Percentiles rank a stretch among this genome's conserved stretches.
phyloP scores from a whole-genome alignment of 2,888 invertebrate species.

The Nephrotoma appendiculata region DNA sequence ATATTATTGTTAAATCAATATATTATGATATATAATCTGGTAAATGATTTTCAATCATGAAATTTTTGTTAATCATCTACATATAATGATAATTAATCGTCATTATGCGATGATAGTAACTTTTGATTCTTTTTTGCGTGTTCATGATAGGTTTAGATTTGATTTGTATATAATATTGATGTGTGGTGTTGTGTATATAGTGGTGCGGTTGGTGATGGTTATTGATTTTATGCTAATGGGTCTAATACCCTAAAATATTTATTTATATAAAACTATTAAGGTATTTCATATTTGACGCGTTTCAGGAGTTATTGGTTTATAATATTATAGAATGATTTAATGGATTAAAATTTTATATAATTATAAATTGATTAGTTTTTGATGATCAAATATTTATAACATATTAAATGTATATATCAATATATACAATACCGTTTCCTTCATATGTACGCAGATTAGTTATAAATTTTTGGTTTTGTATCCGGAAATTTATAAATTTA shows the following conservation, averaged over 20 bases:
- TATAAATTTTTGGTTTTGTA: not conserved
- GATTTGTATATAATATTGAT: not conserved
- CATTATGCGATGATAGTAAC: not conserved
- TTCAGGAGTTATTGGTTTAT: not conserved
- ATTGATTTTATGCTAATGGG: not conserved
- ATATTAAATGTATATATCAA: too few relatives aligned
- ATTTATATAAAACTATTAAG: too few relatives aligned
- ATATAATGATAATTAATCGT: not conserved
- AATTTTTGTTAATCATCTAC: not conserved
- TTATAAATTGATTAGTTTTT: not conserved
- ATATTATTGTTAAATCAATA: not conserved
- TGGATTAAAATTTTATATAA: not conserved
- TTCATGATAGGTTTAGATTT: not conserved
- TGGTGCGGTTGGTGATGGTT: not conserved
- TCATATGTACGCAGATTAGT: not conserved
- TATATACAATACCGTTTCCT: not conserved
- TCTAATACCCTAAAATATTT: not conserved
- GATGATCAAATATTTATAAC: not conserved
- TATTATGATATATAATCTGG: not conserved
- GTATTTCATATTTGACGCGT: not conserved
- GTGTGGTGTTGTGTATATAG: not conserved
- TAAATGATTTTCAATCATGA: not conserved
- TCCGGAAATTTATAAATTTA: not conserved
- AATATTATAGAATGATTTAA: not conserved
- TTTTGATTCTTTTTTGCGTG: not conserved